Percentiles rank a stretch among this genome's conserved stretches.
Conservation (phyloP, 1,140 invertebrate species). For the Frieseomelitta varia region DNA sequence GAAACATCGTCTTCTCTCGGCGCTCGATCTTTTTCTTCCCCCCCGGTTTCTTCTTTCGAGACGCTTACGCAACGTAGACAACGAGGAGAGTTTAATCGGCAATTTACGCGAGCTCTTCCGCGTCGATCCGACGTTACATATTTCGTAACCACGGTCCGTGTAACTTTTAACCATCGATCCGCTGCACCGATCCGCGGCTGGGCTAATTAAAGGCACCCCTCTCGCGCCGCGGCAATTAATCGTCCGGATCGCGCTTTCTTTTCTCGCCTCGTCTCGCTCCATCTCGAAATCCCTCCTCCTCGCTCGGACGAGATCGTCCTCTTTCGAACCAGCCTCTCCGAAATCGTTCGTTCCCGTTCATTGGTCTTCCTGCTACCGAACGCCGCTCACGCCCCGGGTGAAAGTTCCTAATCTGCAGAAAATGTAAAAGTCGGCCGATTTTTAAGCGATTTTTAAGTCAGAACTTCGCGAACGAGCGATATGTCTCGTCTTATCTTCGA, state of each 20-base stretch:
- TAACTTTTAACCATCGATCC: neutral
- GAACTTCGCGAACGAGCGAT: no score
- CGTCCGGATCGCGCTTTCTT: neutral
- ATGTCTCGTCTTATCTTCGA: no score
- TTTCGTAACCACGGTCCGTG: neutral
- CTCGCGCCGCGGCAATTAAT: neutral
- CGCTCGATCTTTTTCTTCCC: slow-evolving; percentile 19
- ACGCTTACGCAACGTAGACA: neutral
- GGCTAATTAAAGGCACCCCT: neutral
- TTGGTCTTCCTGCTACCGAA: neutral
- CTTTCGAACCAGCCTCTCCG: neutral
- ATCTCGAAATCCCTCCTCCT: neutral
- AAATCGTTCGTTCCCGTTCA: slow-evolving; percentile 1
- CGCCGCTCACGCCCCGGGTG: neutral
- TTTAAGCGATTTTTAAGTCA: no score
- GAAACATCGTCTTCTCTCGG: slow-evolving; percentile 24
- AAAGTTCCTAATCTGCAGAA: slow-evolving; percentile 3
- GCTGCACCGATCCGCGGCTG: neutral
- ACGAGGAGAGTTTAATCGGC: slow-evolving; percentile 4
- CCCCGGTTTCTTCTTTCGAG: neutral
- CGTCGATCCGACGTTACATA: slow-evolving; percentile 1
- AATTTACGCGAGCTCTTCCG: slow-evolving; percentile 29
- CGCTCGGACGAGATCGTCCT: neutral
- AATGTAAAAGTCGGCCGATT: neutral
- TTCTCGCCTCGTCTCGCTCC: neutral